These are phyloP conservation scores for Euplexia lucipara DNA, from an alignment of 2,888 invertebrate species.

Conservation along the genomic window DNA sequence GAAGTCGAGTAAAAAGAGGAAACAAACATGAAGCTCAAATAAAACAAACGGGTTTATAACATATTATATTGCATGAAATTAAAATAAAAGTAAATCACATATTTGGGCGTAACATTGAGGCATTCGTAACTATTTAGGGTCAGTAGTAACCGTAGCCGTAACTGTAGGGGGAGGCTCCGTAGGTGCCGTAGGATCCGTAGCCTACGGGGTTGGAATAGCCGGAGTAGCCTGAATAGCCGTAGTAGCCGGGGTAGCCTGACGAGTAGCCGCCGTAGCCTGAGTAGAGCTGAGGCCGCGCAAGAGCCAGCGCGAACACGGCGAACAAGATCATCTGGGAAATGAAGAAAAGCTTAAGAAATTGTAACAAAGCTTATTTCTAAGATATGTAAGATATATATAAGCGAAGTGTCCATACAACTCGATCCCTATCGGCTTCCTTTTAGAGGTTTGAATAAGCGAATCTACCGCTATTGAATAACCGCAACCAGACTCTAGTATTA, in stretches of 20 bases:
- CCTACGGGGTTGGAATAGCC: constrained; percentile 80
- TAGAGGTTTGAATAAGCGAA: no score
- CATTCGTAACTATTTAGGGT: constrained; percentile 44
- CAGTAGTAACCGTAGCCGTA: constrained; percentile 83
- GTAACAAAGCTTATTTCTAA: no score
- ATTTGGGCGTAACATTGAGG: constrained; percentile 46
- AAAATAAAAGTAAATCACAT: constrained; percentile 54
- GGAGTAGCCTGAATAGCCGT: constrained; percentile 83
- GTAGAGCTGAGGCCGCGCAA: constrained; percentile 87
- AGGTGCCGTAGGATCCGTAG: constrained; percentile 79
- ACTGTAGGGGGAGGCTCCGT: constrained; percentile 79
- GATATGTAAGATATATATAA: no score
- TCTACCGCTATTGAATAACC: no score
- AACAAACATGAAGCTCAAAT: background rate
- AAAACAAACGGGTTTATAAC: constrained; percentile 21
- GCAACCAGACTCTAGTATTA: no score
- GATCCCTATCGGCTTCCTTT: no score
- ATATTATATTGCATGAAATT: constrained; percentile 59
- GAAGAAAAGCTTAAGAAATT: background rate
- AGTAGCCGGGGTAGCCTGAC: constrained; percentile 78
- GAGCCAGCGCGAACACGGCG: constrained; percentile 84
- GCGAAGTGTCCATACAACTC: no score
- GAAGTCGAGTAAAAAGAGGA: fast-evolving
- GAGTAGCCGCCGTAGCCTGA: constrained; percentile 79
- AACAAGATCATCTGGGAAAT: constrained; percentile 84